Conservation (phyloP, 2,888 invertebrate genomes). For the Pecten maximus region DNA sequence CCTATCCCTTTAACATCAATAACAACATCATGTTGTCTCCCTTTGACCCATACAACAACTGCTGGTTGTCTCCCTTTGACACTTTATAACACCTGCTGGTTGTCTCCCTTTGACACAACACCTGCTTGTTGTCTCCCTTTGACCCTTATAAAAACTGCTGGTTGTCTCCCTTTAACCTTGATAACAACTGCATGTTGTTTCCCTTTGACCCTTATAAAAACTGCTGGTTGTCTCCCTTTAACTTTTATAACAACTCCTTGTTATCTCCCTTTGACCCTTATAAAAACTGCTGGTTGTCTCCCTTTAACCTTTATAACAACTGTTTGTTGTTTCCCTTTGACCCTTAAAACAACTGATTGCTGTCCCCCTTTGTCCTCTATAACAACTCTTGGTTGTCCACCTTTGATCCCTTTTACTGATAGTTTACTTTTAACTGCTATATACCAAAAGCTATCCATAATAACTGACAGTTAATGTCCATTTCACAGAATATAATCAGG, state of each 20-base stretch:
- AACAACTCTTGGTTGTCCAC: not conserved
- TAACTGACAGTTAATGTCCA: no score
- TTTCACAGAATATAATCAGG: no score
- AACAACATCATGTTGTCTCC: no score
- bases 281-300: no score
- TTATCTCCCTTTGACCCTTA: no score
- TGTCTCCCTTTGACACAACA: not conserved
- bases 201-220: not conserved
- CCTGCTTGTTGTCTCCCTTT: not conserved
- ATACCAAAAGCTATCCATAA: no score
- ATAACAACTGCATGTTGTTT: not conserved
- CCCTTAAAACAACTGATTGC: not conserved
- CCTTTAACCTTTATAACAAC: no score
- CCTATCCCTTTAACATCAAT: no score
- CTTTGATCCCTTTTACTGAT: not conserved
- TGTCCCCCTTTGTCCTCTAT: not conserved
- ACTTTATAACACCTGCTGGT: not conserved
- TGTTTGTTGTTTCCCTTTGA: not conserved
- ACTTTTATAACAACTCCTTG: no score
- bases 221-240: not conserved
- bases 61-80: not conserved
- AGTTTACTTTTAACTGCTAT: no score
- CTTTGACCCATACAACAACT: not conserved
- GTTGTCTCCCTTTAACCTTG: not conserved
- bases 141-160: not conserved